phyloP scores from a whole-genome alignment of 2,888 invertebrate species.

The Syritta pipiens region DNA sequence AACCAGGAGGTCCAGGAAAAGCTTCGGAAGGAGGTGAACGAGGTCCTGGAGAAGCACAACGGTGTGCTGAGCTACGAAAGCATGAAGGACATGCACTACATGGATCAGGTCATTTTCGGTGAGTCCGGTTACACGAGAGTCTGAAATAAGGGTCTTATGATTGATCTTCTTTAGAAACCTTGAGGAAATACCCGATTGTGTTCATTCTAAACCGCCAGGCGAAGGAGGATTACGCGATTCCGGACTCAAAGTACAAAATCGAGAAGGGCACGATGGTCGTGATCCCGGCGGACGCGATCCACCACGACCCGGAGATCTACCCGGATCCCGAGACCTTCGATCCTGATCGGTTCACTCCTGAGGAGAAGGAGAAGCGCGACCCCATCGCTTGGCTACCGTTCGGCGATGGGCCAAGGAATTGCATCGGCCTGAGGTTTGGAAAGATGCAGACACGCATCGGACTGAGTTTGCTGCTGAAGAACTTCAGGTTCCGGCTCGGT shows the following conservation, averaged over 20 bases:
- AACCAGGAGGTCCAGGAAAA: conserved; percentile 79
- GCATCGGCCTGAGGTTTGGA: conserved; percentile 76
- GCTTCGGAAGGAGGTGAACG: conserved; percentile 78
- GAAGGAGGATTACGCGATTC: conserved; percentile 79
- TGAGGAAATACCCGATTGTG: conserved; percentile 81
- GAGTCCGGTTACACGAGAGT: background rate
- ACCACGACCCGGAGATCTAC: conserved; percentile 80
- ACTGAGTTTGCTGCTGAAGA: conserved; percentile 70
- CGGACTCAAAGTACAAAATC: conserved; percentile 76
- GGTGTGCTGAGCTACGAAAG: conserved; percentile 79
- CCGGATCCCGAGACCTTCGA: conserved; percentile 79
- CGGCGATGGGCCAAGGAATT: conserved; percentile 76
- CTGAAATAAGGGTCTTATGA: too few species aligned
- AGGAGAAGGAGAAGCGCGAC: conserved; percentile 81
- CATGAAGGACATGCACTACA: conserved; percentile 79
- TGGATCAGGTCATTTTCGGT: conserved; percentile 80
- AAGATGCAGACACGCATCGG: conserved; percentile 75
- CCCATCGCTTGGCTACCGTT: conserved; percentile 76
- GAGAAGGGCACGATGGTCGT: conserved; percentile 81
- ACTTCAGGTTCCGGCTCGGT: background rate
- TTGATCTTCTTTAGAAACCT: conserved; percentile 78
- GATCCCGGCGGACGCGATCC: conserved; percentile 82
- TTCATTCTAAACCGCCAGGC: conserved; percentile 80
- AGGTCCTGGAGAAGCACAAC: conserved; percentile 74
- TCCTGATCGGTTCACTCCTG: conserved; percentile 82